Conservation (phyloP, 2,113 vertebrate species). For the Centropristis striata region DNA sequence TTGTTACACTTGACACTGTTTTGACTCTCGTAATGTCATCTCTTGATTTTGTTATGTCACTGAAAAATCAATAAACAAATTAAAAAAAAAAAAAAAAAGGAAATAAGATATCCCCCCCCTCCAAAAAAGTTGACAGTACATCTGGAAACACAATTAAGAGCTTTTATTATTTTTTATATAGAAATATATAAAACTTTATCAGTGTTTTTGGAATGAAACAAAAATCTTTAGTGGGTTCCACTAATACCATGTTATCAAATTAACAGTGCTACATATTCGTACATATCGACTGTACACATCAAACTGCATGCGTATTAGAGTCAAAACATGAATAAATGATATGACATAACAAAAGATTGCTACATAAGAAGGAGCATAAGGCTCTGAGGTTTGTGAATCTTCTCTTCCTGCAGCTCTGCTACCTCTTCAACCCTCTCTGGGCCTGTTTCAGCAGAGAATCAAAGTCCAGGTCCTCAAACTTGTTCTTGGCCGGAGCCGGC, state of each 20-base stretch:
- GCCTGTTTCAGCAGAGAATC: slow-evolving; percentile 95
- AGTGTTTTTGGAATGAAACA: slow-evolving; percentile 53
- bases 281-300: slow-evolving; percentile 40
- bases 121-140: not conserved
- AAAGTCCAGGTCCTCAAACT: slow-evolving; percentile 92
- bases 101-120: too few species aligned
- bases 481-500: slow-evolving; percentile 83
- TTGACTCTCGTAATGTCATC: too few species aligned
- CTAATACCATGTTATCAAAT: slow-evolving; percentile 11
- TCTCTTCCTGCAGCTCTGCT: slow-evolving; percentile 69
- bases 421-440: slow-evolving; percentile 90
- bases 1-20: too few species aligned
- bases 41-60: too few species aligned
- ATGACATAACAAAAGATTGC: slow-evolving; percentile 31
- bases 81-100: too few species aligned
- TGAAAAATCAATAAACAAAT: too few species aligned
- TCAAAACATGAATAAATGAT: slow-evolving; percentile 19
- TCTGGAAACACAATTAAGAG: slow-evolving; percentile 5
- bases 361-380: slow-evolving; percentile 50
- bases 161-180: slow-evolving; percentile 44
- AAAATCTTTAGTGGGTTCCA: slow-evolving; percentile 13
- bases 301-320: slow-evolving; percentile 36
- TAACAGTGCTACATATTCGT: slow-evolving; percentile 40
- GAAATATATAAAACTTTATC: slow-evolving; percentile 46
- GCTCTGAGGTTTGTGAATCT: slow-evolving; percentile 58